Base-by-base conservation (phyloP, 2,113 vertebrate species). In the Carassius auratus region DNA sequence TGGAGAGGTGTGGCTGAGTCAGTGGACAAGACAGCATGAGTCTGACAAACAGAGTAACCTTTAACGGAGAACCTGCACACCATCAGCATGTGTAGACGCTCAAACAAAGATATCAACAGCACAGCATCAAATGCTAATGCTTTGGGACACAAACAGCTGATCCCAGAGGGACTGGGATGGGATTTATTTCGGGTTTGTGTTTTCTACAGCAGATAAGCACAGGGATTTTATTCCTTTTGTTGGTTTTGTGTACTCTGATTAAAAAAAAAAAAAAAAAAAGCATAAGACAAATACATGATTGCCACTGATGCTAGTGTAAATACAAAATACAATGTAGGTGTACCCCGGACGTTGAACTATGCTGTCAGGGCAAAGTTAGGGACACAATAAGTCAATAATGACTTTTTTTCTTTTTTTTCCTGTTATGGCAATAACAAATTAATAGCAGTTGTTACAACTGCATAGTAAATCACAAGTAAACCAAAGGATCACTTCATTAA, bases 21-120 rank as follows among this genome's bases (percentile, higher is more conserved):
- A 81, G 88, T 82, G 87, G 91, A 91, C 88, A 91, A 87, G 91
- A 86, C 87, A 84, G 88, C 91, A 86, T 92, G 92, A 92, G 81
- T 93, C 83, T 92, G 92, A 93, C 90, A 91, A 93, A 92, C 90
- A 86, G 77, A 90, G 89, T 81, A 90, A 92, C 89, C 89, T 93
- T 88, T 76, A 84, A 90, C 83, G 82, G 86, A 77, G 30, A 85
- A 89, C 87, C 85, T 71, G 87, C 61, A 50, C n/a, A 68, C 61
- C 50, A 50, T 76, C 10, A 48, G 69, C 62, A 82, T 81, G 59
- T 71, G 77, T 57, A 81, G 81, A 76, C 59, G 68, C 33, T 80
- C 68, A 64, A 21, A 36, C 61, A 38, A 85, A 64, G 36, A 62
- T 30, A 64, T 71, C 84, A 82, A n/a, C 33, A n/a, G 30, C 57